Evolutionary conservation across 2,113 vertebrate species (phyloP).

Genomic region (Tor tambroides): DNA sequence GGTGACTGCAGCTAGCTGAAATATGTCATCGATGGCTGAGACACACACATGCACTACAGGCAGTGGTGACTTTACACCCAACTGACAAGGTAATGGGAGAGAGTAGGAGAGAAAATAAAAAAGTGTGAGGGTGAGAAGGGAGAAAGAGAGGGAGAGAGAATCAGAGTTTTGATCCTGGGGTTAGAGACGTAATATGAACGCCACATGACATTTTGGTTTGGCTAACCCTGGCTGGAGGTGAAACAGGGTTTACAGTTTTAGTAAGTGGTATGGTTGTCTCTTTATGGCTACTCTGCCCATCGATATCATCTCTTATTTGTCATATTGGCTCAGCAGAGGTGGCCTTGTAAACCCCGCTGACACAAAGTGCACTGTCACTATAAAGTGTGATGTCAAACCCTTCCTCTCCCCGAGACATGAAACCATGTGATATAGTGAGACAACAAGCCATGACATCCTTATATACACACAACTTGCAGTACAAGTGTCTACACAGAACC

Average conservation of each 20-base stretch:
- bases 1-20: slow-evolving; percentile 40
- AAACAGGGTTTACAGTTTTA: slow-evolving; percentile 37
- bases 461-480: not conserved
- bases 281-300: slow-evolving; percentile 52
- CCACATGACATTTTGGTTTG: slow-evolving; percentile 48
- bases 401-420: slow-evolving; percentile 42
- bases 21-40: slow-evolving; percentile 32
- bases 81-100: slow-evolving; percentile 47
- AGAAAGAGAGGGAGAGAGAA: not conserved
- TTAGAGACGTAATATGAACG: slow-evolving; percentile 50
- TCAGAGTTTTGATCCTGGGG: slow-evolving; percentile 25
- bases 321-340: slow-evolving; percentile 50
- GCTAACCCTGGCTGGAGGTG: slow-evolving; percentile 55
- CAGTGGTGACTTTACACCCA: slow-evolving; percentile 44
- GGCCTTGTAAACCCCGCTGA: slow-evolving; percentile 43
- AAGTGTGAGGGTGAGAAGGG: slow-evolving; percentile 26
- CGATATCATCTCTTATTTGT: slow-evolving; percentile 49
- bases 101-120: slow-evolving; percentile 14
- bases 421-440: not conserved
- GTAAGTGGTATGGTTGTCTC: slow-evolving; percentile 51
- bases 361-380: slow-evolving; percentile 41
- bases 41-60: slow-evolving; percentile 26
- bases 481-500: not conserved
- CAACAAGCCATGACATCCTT: slow-evolving; percentile 12
- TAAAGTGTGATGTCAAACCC: slow-evolving; percentile 46